These are phyloP conservation scores for Gasterosteus nipponicus DNA, from an alignment of 2,113 vertebrate species.

Conservation along the genomic window DNA sequence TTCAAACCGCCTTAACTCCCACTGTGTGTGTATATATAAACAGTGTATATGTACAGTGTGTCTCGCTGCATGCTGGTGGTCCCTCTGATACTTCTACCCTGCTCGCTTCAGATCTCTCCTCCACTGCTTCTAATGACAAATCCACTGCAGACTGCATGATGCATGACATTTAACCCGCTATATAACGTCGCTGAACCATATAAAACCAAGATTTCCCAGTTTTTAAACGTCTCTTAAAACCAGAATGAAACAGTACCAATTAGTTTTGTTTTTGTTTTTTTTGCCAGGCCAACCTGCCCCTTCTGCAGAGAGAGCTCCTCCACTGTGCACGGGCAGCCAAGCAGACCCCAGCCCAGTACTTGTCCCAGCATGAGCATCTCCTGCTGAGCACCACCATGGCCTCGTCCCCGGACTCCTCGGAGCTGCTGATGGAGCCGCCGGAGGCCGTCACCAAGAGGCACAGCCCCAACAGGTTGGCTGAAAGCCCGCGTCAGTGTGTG, in stretches of 20 bases:
- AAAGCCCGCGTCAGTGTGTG: neutral
- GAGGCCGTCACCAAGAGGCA: conserved; percentile 88
- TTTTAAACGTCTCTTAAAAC: no score
- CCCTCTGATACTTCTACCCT: neutral
- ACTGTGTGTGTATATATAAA: neutral
- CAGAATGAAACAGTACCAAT: neutral
- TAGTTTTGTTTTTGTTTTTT: neutral
- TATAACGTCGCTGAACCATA: neutral
- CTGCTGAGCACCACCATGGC: conserved; percentile 92
- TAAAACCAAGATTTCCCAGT: neutral
- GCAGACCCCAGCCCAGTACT: conserved; percentile 97
- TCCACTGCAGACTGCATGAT: neutral
- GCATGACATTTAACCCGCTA: neutral
- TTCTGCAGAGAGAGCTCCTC: conserved; percentile 95
- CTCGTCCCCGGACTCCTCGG: conserved; percentile 91
- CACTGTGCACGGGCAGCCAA: conserved; percentile 97
- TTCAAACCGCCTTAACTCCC: conserved; percentile 8
- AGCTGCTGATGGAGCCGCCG: conserved; percentile 92
- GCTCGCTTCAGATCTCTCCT: neutral
- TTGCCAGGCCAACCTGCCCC: conserved; percentile 92
- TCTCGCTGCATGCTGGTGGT: conserved; percentile 28
- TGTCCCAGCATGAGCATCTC: conserved; percentile 97
- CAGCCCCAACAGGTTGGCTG: conserved; percentile 90
- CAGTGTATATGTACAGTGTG: conserved; percentile 12
- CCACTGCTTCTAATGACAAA: neutral